Conservation (phyloP, 2,113 vertebrate species). For the Micromys minutus region DNA sequence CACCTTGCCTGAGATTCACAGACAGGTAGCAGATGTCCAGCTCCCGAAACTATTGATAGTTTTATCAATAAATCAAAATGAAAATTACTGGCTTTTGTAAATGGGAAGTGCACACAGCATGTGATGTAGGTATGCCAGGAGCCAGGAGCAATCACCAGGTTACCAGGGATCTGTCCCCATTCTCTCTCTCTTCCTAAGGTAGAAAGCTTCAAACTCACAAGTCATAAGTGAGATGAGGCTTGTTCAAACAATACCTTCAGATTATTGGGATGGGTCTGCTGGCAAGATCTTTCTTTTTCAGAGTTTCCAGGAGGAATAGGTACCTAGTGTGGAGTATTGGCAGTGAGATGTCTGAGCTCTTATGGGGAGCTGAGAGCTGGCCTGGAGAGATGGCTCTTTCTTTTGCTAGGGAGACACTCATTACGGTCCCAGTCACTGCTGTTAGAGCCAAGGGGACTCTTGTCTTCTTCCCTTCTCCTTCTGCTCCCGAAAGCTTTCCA, state of each 20-base stretch:
- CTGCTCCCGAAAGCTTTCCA: background rate
- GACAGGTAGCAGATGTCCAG: background rate
- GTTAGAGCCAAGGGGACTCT: background rate
- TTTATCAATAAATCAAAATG: background rate
- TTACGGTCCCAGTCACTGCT: background rate
- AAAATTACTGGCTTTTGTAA: background rate
- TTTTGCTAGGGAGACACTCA: background rate
- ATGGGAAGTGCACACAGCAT: background rate
- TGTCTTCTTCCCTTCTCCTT: background rate
- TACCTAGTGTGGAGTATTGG: background rate
- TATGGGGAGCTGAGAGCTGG: background rate
- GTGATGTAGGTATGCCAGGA: background rate
- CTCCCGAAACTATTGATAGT: constrained; percentile 11
- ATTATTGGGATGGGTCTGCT: background rate
- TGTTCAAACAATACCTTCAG: background rate
- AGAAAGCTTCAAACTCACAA: background rate
- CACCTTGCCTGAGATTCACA: background rate
- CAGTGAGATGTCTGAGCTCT: background rate
- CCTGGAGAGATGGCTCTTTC: background rate
- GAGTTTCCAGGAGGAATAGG: background rate
- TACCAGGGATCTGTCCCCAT: background rate
- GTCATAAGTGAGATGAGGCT: background rate
- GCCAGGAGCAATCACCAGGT: background rate
- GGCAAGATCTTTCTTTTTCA: background rate
- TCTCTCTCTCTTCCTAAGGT: background rate